These are phyloP conservation scores for Manis javanica DNA, from an alignment of 2,797 vertebrate species.

Conservation along the genomic window DNA sequence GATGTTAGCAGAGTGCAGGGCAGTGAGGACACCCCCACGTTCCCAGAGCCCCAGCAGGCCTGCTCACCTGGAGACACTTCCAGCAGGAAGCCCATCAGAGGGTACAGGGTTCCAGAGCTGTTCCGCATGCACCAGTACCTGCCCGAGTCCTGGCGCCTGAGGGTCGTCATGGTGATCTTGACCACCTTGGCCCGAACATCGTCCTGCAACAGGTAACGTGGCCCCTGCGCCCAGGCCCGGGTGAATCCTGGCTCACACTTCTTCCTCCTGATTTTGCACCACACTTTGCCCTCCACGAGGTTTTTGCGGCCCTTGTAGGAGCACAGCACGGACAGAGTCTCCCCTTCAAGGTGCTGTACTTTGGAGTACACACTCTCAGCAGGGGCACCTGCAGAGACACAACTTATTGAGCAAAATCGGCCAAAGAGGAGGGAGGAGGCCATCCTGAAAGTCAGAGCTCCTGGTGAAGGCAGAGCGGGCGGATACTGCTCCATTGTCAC, in stretches of 20 bases:
- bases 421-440: neutral
- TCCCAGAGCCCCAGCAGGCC: neutral
- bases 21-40: neutral
- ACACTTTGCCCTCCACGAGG: slow-evolving; percentile 51
- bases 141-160: slow-evolving; percentile 73
- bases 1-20: neutral
- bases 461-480: neutral
- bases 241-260: slow-evolving; percentile 65
- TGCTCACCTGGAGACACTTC: slow-evolving; percentile 77
- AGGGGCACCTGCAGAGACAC: slow-evolving; percentile 54
- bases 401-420: neutral
- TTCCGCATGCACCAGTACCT: slow-evolving; percentile 80
- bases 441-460: neutral
- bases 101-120: slow-evolving; percentile 52
- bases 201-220: slow-evolving; percentile 63
- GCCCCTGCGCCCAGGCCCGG: slow-evolving; percentile 54
- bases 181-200: slow-evolving; percentile 66
- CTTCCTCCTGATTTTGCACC: slow-evolving; percentile 77
- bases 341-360: slow-evolving; percentile 61
- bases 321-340: slow-evolving; percentile 75
- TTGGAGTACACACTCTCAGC: slow-evolving; percentile 43
- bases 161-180: slow-evolving; percentile 69
- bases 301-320: slow-evolving; percentile 67
- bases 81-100: slow-evolving; percentile 71
- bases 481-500: neutral